phyloP scores from a whole-genome alignment of 1,140 invertebrate genomes.

The Daktulosphaira vitifoliae region DNA sequence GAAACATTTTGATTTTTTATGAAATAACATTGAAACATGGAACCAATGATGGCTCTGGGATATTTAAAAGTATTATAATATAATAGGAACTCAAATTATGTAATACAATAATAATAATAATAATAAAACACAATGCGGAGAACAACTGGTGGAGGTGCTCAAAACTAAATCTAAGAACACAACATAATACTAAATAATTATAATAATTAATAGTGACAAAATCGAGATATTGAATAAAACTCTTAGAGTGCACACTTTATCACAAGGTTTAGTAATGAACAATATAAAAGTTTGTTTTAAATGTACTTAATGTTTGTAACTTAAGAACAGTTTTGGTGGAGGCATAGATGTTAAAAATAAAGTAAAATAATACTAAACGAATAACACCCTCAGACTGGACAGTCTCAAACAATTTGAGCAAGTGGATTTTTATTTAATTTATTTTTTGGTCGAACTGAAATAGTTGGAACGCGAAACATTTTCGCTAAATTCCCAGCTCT shows the following conservation, averaged over 20 bases:
- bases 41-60: slow-evolving; percentile 4
- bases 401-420: slow-evolving; percentile 31
- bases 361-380: neutral
- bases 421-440: slow-evolving; percentile 29
- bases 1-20: slow-evolving; percentile 26
- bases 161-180: slow-evolving; percentile 31
- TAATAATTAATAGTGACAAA: neutral
- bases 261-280: slow-evolving; percentile 13
- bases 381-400: slow-evolving; percentile 26
- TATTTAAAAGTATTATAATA: slow-evolving; percentile 14
- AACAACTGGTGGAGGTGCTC: slow-evolving; percentile 21
- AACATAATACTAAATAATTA: neutral
- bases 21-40: neutral
- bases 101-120: slow-evolving; percentile 10
- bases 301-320: no score
- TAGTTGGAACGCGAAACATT: slow-evolving; percentile 12
- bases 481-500: slow-evolving; percentile 22
- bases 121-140: slow-evolving; percentile 25
- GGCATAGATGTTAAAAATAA: slow-evolving; percentile 9
- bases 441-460: slow-evolving; percentile 20
- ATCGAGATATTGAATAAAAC: slow-evolving; percentile 9
- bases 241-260: slow-evolving; percentile 18
- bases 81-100: slow-evolving; percentile 30
- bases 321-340: neutral
- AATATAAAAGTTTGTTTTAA: no score